Conservation (phyloP, 2,113 vertebrate genomes). For the Turnix velox region DNA sequence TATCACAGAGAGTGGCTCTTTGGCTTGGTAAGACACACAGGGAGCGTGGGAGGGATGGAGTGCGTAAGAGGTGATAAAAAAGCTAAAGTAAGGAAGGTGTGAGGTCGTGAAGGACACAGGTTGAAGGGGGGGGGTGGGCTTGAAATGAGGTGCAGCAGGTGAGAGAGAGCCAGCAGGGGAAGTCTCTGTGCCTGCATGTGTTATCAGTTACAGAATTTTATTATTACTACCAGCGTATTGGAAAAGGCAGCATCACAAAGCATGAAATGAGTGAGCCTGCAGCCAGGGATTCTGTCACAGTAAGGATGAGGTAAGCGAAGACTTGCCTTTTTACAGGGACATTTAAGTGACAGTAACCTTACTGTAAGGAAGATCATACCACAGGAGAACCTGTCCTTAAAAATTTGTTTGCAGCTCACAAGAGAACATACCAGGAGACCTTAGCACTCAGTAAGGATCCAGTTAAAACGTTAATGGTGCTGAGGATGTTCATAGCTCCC, state of each 20-base stretch:
- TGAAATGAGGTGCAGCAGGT: background rate
- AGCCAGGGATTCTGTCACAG: background rate
- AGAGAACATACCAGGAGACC: background rate
- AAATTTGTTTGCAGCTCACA: background rate
- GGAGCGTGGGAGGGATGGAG: background rate
- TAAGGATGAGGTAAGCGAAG: background rate
- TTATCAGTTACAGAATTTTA: background rate
- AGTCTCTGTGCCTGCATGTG: background rate
- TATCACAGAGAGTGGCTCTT: background rate
- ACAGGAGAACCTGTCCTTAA: background rate
- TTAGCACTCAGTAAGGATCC: background rate
- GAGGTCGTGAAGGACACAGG: background rate
- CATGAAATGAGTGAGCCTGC: background rate
- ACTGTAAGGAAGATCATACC: background rate
- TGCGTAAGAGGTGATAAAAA: background rate
- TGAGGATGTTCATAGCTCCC: background rate
- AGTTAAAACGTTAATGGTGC: background rate
- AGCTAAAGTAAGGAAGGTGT: background rate
- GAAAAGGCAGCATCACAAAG: background rate
- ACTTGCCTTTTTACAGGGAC: background rate
- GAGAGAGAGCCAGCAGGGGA: background rate
- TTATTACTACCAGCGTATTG: background rate
- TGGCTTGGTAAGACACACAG: rapidly evolving
- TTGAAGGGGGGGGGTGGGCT: background rate
- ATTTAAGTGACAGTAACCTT: background rate